A percentile compares a stretch with the other conserved stretches of the same genome.
Evolutionary conservation across 2,888 invertebrate species (phyloP).

Genomic region (Sclerodermus sp.): DNA sequence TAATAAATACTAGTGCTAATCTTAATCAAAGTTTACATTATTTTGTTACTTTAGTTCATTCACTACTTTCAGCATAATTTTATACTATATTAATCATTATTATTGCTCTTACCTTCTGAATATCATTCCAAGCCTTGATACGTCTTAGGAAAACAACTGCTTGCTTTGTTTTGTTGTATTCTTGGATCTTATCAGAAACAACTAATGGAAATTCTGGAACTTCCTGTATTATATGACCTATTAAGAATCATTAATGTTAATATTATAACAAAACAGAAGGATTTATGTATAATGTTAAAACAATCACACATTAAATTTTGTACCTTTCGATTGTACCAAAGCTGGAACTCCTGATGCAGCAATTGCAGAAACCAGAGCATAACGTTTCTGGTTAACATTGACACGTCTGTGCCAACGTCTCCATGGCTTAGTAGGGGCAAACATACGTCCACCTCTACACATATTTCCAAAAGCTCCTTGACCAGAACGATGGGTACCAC

Average conservation of each 20-base stretch:
- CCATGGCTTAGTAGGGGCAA: conserved; percentile 98
- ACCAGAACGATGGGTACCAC: conserved; percentile 99
- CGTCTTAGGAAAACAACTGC: conserved; percentile 93
- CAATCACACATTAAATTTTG: too few relatives aligned
- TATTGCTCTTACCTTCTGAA: conserved; percentile 97
- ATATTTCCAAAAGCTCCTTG: conserved; percentile 99
- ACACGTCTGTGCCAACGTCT: conserved; percentile 97
- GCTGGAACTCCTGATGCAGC: conserved; percentile 97
- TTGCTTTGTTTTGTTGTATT: conserved; percentile 96
- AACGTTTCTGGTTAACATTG: conserved; percentile 94
- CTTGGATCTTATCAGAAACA: conserved; percentile 93
- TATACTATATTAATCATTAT: too few relatives aligned
- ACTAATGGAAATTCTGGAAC: conserved; percentile 96
- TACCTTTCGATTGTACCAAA: conserved; percentile 92
- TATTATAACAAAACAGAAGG: too few relatives aligned
- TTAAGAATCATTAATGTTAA: not conserved
- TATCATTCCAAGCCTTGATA: conserved; percentile 95
- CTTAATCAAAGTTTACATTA: too few relatives aligned
- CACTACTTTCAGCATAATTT: too few relatives aligned
- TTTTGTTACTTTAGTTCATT: too few relatives aligned
- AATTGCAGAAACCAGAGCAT: conserved; percentile 94
- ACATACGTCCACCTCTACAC: conserved; percentile 99
- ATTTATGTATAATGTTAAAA: conserved; percentile 40
- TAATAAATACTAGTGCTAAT: too few relatives aligned
- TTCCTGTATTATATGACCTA: conserved; percentile 84